Evolutionary conservation across 1,140 invertebrate genomes (phyloP), one percentile per base, ranked within the genome.

Genomic region (Wasmannia auropunctata): DNA sequence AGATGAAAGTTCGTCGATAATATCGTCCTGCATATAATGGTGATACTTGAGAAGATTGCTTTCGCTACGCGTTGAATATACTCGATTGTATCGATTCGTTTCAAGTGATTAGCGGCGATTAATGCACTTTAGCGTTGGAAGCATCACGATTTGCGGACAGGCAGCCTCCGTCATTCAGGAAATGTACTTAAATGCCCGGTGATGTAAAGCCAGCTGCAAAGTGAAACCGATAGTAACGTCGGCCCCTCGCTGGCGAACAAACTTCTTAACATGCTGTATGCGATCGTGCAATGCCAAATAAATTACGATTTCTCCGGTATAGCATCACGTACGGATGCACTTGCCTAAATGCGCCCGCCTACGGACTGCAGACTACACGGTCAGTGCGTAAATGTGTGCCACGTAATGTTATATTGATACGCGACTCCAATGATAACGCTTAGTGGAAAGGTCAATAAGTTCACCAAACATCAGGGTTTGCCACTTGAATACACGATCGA

Each of bases 21-120:
- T 11, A 60, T 7, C 7, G 49, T 14, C 3, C 46, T 16, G n/a
- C n/a, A n/a, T 37, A 28, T 37, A 80, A 69, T 28, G 19, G 34
- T 2, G 60, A 2, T 79, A 51, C n/a, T 67, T 37, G 8, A 19
- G 22, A 37, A 43, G 25, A 51, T 85, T 11, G 34, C 67, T 89
- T 88, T 79, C n/a, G 43, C 67, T 86, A 86, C n/a, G 40, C 54
- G 70, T 65, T 49, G 56, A 75, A 22, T 56, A 22, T 56, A 7
- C 16, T 1, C 72, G 58, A 87, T 72, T 84, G 65, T 49, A 28
- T 58, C 70, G 22, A 60, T 79, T 85, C 43, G 58, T 37, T 76
- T 22, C 28, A 8, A 51, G 25, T 56, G 69, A 87, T 76, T 69
- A 80, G 16, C 16, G 46, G 1, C 8, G 31, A 10, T 67, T 79